Base-by-base conservation (phyloP, 2,888 invertebrate genomes). In the Agrochola lota region DNA sequence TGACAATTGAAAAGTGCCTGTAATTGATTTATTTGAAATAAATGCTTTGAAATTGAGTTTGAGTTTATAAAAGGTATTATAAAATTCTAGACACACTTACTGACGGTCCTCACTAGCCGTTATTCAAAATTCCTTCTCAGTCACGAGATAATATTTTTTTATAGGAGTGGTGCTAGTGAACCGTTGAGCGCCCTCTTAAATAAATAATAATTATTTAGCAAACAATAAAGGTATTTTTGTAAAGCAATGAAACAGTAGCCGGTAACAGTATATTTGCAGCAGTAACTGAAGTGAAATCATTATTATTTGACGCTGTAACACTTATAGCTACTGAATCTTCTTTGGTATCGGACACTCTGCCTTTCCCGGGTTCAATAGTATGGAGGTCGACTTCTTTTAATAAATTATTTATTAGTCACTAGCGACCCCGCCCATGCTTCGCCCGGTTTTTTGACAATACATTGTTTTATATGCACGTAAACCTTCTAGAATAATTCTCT, bases 291-390 rank as follows among this genome's bases (percentile, higher is more conserved):
- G 76, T 64, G 26, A 78, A 81, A 77, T 84, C 73, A 78, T 87
- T 87, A 87, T 84, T 76, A 85, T 84, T 85, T 85, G 85, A 85
- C 63, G 80, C 68, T 77, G 86, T 78, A 81, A 79, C 81, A 84
- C 78, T 85, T 85, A 80, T 55, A 77, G 81, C 84, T 81, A 80
- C 84, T 85, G 87, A 76, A 82, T 81, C 84, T 84, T 84, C 74
- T 85, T 81, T 85, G 87, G 80, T 81, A 87, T 70, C 80, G 71
- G 87, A 88, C 79, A 84, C 85, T 78, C 68, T 68, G 74, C 49
- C 46, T 77, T 75, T n/a, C 8, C 20, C 23, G 11, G 35, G 67
- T 35, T 69, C 0, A 0, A 5, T 11, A 69, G 15, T 81, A n/a
- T 84, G 80, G 87, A 87, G 63, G 72, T 0, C 20, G 77, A 84